These are phyloP conservation scores for Lemur catta DNA, from an alignment of 2,797 vertebrate genomes.

Conservation along the genomic window DNA sequence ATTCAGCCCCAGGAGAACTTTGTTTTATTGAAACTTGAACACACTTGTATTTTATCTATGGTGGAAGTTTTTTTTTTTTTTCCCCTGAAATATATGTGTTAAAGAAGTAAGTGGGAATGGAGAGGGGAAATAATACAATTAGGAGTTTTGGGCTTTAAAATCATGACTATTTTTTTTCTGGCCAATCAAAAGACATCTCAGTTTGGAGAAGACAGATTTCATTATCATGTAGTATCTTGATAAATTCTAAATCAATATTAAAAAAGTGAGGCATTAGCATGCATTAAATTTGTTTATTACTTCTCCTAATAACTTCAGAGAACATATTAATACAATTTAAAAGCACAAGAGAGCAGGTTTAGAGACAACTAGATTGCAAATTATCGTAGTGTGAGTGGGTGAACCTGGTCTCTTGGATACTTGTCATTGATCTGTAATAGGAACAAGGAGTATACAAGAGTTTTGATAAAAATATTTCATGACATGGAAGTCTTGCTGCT, in stretches of 20 bases:
- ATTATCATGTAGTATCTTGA: neutral
- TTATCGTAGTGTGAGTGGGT: too few species aligned
- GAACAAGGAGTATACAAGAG: neutral
- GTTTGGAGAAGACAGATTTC: neutral
- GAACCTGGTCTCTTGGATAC: neutral
- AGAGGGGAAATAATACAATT: neutral
- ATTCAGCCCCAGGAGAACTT: neutral
- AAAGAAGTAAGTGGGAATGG: neutral
- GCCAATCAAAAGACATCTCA: neutral
- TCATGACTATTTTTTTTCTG: neutral
- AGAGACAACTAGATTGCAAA: neutral
- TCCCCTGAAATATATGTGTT: neutral
- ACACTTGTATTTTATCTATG: neutral
- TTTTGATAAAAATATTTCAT: neutral
- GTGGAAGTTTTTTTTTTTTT: neutral
- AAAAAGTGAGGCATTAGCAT: neutral
- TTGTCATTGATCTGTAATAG: neutral
- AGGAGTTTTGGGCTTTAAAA: neutral
- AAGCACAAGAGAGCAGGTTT: neutral
- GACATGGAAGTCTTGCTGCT: neutral
- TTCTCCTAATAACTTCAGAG: neutral
- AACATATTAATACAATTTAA: neutral
- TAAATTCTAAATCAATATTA: neutral
- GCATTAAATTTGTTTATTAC: neutral
- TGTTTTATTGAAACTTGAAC: neutral